These are phyloP conservation scores for Nibea albiflora DNA, from an alignment of 2,113 vertebrate species.

Conservation along the genomic window DNA sequence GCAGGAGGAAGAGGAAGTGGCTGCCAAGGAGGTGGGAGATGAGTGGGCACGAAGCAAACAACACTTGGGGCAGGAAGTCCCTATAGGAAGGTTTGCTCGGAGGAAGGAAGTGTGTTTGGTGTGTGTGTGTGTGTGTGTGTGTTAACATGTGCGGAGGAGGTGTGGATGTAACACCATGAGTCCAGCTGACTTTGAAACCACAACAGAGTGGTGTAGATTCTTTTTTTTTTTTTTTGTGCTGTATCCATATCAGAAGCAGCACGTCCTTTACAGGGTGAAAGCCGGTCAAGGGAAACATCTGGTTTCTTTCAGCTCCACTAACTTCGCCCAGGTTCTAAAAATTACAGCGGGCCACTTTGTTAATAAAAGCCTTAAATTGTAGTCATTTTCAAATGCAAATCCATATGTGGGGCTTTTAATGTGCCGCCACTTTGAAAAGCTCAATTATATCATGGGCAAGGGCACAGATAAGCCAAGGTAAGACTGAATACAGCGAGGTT, in stretches of 20 bases:
- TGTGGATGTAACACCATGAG: constrained; percentile 46
- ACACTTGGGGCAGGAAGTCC: constrained; percentile 72
- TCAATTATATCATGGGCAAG: constrained; percentile 75
- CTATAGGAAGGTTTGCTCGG: constrained; percentile 57
- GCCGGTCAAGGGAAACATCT: constrained; percentile 66
- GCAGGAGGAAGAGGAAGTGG: constrained; percentile 72
- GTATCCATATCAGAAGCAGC: constrained; percentile 46
- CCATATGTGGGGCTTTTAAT: constrained; percentile 61
- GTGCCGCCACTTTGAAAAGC: constrained; percentile 68
- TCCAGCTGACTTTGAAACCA: constrained; percentile 71
- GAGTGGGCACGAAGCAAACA: constrained; percentile 77
- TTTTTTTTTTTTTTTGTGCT: constrained; percentile 6
- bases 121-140: constrained; percentile 21
- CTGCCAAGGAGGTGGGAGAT: constrained; percentile 68
- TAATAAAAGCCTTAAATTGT: constrained; percentile 71
- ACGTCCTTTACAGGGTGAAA: constrained; percentile 65
- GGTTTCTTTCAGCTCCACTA: constrained; percentile 66
- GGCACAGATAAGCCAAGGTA: constrained; percentile 78
- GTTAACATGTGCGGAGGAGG: constrained; percentile 43
- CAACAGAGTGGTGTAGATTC: constrained; percentile 42
- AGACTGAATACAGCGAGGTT: constrained; percentile 69
- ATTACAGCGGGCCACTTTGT: constrained; percentile 45
- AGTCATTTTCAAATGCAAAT: constrained; percentile 73
- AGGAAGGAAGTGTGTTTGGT: constrained; percentile 67
- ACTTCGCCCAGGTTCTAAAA: constrained; percentile 43